phyloP scores from a whole-genome alignment of 2,113 vertebrate species.

The Sapayoa aenigma region DNA sequence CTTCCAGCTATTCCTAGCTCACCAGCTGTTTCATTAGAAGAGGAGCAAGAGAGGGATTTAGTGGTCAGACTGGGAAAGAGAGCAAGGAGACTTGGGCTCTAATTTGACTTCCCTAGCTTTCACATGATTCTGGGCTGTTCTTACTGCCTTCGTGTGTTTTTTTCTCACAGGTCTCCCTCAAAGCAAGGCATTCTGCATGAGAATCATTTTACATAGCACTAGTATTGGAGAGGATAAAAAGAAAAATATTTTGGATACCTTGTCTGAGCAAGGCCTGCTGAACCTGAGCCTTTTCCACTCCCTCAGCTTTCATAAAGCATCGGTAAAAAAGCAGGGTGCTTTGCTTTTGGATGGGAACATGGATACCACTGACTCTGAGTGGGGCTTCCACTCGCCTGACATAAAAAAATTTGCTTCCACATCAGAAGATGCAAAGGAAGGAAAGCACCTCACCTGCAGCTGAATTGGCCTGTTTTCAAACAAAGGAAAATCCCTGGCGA shows the following conservation, averaged over 20 bases:
- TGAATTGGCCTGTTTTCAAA: neutral
- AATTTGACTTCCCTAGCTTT: neutral
- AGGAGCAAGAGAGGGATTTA: neutral
- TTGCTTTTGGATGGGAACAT: neutral
- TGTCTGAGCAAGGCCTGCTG: neutral
- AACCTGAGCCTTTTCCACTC: neutral
- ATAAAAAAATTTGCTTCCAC: neutral
- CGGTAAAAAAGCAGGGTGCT: neutral
- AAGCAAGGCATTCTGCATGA: neutral
- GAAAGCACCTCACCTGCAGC: neutral
- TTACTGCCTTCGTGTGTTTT: neutral
- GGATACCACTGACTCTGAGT: neutral
- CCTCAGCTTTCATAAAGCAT: neutral
- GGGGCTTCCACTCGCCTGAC: neutral
- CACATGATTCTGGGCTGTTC: neutral
- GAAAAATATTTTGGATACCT: neutral
- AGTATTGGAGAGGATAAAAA: neutral
- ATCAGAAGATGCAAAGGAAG: neutral
- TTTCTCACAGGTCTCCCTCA: neutral
- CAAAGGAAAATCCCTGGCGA: neutral
- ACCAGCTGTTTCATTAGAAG: neutral
- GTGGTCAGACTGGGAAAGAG: neutral
- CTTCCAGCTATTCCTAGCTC: neutral
- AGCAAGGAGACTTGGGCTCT: neutral
- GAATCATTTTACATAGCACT: neutral